Conservation (phyloP, 2,797 vertebrate species). For the Podarcis siculus region DNA sequence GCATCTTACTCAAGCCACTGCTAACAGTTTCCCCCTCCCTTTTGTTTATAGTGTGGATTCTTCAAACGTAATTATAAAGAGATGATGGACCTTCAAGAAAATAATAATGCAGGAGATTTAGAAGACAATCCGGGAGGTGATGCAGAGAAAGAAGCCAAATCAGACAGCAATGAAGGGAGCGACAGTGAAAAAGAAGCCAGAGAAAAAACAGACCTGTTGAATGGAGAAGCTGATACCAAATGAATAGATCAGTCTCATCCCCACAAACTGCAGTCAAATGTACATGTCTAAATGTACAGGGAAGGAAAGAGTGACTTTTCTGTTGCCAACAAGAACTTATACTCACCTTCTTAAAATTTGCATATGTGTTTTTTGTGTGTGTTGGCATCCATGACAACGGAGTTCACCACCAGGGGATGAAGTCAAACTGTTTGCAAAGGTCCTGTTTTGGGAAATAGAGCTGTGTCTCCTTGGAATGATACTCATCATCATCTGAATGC, state of each 20-base stretch:
- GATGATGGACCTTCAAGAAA: slow-evolving; percentile 50
- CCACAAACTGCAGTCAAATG: background rate
- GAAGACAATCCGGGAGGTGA: background rate
- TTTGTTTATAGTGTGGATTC: slow-evolving; percentile 60
- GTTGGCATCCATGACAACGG: too few relatives aligned
- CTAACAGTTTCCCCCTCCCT: background rate
- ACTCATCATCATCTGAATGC: background rate
- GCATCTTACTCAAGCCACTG: background rate
- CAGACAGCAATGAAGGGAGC: background rate
- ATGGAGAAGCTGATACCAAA: slow-evolving; percentile 10
- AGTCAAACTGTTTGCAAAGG: too few relatives aligned
- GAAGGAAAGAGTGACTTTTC: background rate
- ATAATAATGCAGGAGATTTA: background rate
- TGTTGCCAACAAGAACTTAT: background rate
- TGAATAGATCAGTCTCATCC: background rate
- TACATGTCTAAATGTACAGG: background rate
- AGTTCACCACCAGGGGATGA: too few relatives aligned
- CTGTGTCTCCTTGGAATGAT: background rate
- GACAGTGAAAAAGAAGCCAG: slow-evolving; percentile 1
- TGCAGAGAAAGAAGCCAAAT: background rate
- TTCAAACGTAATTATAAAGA: slow-evolving; percentile 70
- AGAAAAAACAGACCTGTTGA: background rate
- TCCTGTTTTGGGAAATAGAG: background rate
- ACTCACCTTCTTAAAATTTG: background rate
- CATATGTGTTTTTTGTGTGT: background rate